phyloP scores from a whole-genome alignment of 1,140 invertebrate species.

The Delia radicum region DNA sequence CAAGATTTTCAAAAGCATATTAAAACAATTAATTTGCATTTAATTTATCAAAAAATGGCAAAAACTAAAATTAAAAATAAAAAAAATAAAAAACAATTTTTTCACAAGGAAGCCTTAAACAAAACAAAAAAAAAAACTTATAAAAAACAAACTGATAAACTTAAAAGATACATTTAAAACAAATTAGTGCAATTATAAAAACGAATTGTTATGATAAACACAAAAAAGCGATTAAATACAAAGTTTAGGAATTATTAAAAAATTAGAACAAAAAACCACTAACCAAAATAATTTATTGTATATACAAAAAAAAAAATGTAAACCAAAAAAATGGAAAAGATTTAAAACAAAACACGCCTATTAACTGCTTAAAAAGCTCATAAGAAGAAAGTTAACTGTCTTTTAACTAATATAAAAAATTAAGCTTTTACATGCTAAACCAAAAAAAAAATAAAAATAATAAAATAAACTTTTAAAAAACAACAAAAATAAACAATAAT shows the following conservation, averaged over 20 bases:
- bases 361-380: slow-evolving; percentile 13
- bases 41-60: slow-evolving; percentile 13
- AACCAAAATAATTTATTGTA: neutral
- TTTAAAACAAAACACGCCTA: slow-evolving; percentile 6
- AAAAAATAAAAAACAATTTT: slow-evolving; percentile 2
- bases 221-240: neutral
- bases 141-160: neutral
- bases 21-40: slow-evolving; percentile 22
- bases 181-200: slow-evolving; percentile 21
- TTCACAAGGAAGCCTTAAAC: slow-evolving; percentile 21
- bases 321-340: too few species aligned
- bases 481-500: slow-evolving; percentile 2
- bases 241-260: slow-evolving; percentile 18
- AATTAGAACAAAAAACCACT: slow-evolving; percentile 1
- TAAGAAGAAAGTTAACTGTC: slow-evolving; percentile 16
- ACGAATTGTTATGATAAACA: slow-evolving; percentile 11
- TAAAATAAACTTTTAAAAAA: neutral
- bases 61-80: slow-evolving; percentile 1
- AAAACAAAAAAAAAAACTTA: neutral
- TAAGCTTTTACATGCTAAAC: slow-evolving; percentile 3
- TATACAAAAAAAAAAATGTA: neutral
- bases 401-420: slow-evolving; percentile 2
- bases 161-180: neutral
- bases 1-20: neutral
- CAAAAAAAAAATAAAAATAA: neutral